Percentiles rank a stretch among this genome's conserved stretches.
These are phyloP conservation scores for Rhingia campestris DNA, from an alignment of 2,888 invertebrate genomes.

Conservation along the genomic window DNA sequence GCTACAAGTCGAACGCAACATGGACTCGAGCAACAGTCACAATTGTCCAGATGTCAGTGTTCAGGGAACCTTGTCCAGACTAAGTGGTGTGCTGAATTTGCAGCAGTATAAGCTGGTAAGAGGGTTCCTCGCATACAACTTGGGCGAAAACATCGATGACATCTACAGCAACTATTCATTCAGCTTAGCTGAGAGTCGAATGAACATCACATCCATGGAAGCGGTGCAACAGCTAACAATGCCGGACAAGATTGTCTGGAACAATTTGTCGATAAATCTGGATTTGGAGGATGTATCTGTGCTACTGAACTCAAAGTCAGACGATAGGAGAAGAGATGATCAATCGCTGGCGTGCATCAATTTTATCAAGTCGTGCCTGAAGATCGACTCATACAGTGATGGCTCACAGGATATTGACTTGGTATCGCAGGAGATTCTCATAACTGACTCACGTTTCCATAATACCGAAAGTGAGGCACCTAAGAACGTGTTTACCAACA, in stretches of 20 bases:
- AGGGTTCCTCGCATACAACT: slow-evolving; percentile 93
- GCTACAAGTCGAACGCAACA: slow-evolving; percentile 92
- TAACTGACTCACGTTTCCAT: slow-evolving; percentile 79
- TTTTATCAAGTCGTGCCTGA: slow-evolving; percentile 94
- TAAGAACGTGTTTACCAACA: slow-evolving; percentile 94
- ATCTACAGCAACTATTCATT: slow-evolving; percentile 81
- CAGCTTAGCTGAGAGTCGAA: slow-evolving; percentile 79
- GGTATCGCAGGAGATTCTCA: slow-evolving; percentile 89
- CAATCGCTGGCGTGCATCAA: slow-evolving; percentile 91
- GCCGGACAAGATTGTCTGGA: slow-evolving; percentile 86
- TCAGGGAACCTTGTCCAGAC: slow-evolving; percentile 92
- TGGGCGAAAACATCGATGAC: slow-evolving; percentile 92
- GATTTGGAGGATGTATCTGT: slow-evolving; percentile 94
- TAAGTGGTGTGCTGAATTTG: slow-evolving; percentile 91
- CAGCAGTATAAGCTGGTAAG: slow-evolving; percentile 94
- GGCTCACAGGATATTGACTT: slow-evolving; percentile 95
- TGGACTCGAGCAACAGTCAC: slow-evolving; percentile 85
- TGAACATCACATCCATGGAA: slow-evolving; percentile 78
- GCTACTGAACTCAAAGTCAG: slow-evolving; percentile 79
- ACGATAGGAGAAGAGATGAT: slow-evolving; percentile 82
- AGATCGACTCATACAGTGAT: slow-evolving; percentile 93
- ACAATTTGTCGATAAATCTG: slow-evolving; percentile 90
- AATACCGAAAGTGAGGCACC: slow-evolving; percentile 64
- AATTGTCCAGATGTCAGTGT: slow-evolving; percentile 91
- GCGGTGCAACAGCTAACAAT: slow-evolving; percentile 75